Conservation (phyloP, 2,797 vertebrate species). For the Muraenolepis orangiensis region DNA sequence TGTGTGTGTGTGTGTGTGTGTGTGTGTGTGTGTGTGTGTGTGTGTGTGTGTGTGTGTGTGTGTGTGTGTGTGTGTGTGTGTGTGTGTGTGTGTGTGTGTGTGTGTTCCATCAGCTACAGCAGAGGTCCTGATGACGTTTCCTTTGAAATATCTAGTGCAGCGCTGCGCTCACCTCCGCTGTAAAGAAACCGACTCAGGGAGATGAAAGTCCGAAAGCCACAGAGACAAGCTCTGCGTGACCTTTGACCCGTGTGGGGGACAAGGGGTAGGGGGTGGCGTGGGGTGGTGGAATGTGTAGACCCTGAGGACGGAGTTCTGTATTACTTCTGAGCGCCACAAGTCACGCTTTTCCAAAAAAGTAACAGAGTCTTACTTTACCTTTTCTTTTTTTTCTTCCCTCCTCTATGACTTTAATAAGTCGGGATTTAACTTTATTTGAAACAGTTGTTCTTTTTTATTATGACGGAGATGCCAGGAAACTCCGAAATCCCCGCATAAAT, state of each 20-base stretch:
- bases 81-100: not conserved
- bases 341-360: not conserved
- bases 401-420: not conserved
- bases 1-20: constrained; percentile 3
- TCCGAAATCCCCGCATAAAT: not conserved
- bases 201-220: constrained; percentile 44
- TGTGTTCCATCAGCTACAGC: not conserved
- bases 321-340: not conserved
- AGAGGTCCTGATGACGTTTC: constrained; percentile 9
- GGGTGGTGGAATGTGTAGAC: not conserved
- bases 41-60: not conserved
- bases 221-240: constrained; percentile 19
- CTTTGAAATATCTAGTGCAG: constrained; percentile 33
- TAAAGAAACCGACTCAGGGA: constrained; percentile 19
- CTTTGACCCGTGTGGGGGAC: not conserved
- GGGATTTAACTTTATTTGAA: not conserved
- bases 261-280: not conserved
- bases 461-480: not conserved
- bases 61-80: no score
- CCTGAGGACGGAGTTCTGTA: not conserved
- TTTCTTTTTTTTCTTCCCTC: no score
- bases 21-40: constrained; percentile 6
- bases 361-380: not conserved
- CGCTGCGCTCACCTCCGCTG: constrained; percentile 26
- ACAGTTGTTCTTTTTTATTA: not conserved